A percentile compares a stretch with the other conserved stretches of the same genome.
Evolutionary conservation across 2,888 invertebrate genomes (phyloP).

Genomic region (Odontothrips loti): DNA sequence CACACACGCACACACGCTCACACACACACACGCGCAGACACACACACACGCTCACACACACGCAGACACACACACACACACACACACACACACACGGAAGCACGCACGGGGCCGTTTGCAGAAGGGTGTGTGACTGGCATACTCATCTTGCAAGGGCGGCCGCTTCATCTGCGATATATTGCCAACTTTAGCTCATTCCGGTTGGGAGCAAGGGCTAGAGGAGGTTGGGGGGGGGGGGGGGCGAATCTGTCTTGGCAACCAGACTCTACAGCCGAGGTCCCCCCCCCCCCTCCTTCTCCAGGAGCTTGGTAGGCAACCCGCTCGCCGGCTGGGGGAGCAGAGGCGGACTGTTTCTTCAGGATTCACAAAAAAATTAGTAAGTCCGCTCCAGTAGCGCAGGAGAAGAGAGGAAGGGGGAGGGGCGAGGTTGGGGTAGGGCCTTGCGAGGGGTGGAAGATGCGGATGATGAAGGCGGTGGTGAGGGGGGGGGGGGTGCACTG

Average conservation of each 20-base stretch:
- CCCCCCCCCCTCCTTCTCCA: too few relatives aligned
- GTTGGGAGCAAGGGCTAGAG: background rate
- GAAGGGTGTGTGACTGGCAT: background rate
- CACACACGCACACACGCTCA: background rate
- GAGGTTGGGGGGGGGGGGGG: background rate
- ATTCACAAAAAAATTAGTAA: too few relatives aligned
- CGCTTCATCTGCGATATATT: conserved; percentile 8
- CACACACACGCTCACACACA: too few relatives aligned
- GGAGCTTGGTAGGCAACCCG: too few relatives aligned
- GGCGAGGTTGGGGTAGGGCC: background rate
- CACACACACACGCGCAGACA: too few relatives aligned
- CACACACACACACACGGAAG: background rate
- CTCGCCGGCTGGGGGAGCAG: too few relatives aligned
- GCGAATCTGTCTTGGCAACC: too few relatives aligned
- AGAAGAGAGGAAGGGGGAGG: background rate
- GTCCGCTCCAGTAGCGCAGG: too few relatives aligned
- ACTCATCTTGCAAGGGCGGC: background rate
- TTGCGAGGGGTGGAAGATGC: background rate
- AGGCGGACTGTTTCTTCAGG: too few relatives aligned
- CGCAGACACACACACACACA: background rate
- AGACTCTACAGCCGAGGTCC: too few relatives aligned
- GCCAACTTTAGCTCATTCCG: background rate
- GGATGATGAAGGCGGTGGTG: background rate
- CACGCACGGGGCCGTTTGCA: background rate
- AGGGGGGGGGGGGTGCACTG: background rate